Evolutionary conservation across 2,888 invertebrate genomes (phyloP).

Genomic region (Drosophila eohydei): DNA sequence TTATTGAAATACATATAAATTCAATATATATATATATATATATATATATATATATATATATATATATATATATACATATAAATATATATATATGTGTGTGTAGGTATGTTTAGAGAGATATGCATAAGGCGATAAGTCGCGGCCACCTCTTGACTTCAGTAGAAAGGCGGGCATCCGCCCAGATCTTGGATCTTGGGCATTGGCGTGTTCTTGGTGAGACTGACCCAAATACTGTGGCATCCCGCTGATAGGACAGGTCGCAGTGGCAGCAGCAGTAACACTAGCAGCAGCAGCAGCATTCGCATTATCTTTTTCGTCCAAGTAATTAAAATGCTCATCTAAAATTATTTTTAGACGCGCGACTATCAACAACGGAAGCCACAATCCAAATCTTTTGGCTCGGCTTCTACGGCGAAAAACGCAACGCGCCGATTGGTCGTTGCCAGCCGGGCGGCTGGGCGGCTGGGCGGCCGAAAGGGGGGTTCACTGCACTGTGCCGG

Average conservation of each 20-base stretch:
- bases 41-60: not conserved
- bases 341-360: constrained; percentile 40
- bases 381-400: constrained; percentile 40
- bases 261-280: constrained; percentile 13
- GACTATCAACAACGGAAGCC: constrained; percentile 52
- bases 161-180: constrained; percentile 21
- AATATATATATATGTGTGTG: not conserved
- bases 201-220: constrained; percentile 38
- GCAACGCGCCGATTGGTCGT: constrained; percentile 66
- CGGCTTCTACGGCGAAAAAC: constrained; percentile 33
- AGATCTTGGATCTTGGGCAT: constrained; percentile 24
- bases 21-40: no score
- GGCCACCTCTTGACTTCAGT: constrained; percentile 44
- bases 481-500: not conserved
- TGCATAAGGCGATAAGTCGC: constrained; percentile 31
- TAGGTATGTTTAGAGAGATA: constrained; percentile 13
- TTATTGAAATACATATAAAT: not conserved
- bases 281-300: constrained; percentile 4
- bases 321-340: constrained; percentile 43
- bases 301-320: constrained; percentile 27
- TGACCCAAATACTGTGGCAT: constrained; percentile 53
- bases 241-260: constrained; percentile 58
- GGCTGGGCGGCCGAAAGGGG: not conserved
- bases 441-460: constrained; percentile 18
- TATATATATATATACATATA: not conserved